A percentile compares a stretch with the other conserved stretches of the same genome.
These are phyloP conservation scores for Diorhabda carinulata DNA, from an alignment of 1,140 invertebrate species.

Conservation along the genomic window DNA sequence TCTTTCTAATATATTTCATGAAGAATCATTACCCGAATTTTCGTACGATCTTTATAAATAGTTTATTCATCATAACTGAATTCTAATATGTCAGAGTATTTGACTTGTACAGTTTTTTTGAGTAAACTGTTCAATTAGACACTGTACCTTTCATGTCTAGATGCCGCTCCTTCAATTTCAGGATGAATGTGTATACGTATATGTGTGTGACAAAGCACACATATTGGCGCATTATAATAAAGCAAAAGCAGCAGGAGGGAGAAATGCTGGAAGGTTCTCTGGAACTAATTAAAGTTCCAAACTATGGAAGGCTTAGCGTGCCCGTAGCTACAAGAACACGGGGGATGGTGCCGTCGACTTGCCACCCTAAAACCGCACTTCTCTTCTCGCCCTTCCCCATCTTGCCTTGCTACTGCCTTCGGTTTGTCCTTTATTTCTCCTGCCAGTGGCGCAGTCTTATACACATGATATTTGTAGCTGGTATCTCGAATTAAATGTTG, in stretches of 20 bases:
- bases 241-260: conserved; percentile 9
- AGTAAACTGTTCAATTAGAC: no score
- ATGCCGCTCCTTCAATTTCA: no score
- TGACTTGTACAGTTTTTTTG: no score
- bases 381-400: conserved; percentile 19
- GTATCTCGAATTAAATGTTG: no score
- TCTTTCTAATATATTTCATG: no score
- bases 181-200: neutral
- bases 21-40: no score
- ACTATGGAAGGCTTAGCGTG: conserved; percentile 37
- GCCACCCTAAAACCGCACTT: conserved; percentile 27
- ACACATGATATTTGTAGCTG: neutral
- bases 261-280: conserved; percentile 30
- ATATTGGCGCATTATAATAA: conserved; percentile 19
- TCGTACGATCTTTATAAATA: no score
- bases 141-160: no score
- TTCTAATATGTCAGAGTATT: no score
- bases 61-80: no score
- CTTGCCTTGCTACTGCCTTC: conserved; percentile 5
- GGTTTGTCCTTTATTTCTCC: neutral
- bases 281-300: conserved; percentile 41
- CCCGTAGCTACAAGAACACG: conserved; percentile 25
- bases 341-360: conserved; percentile 24
- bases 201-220: conserved; percentile 8
- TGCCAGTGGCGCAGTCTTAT: neutral